Evolutionary conservation across 2,113 vertebrate genomes (phyloP).

Genomic region (Scalopus aquaticus): DNA sequence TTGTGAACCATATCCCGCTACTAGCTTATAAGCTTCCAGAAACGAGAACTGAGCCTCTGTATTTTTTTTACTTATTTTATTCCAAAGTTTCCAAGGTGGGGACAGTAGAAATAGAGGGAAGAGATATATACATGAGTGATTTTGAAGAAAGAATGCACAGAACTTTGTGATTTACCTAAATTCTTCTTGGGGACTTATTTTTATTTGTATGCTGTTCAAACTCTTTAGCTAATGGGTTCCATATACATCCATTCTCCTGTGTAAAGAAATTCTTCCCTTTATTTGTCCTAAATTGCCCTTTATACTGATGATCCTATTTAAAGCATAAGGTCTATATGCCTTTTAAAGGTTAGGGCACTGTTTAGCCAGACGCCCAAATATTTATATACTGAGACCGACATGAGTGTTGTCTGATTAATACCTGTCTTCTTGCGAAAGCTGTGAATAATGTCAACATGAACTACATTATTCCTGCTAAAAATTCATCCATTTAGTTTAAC

Average conservation of each 20-base stretch:
- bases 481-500: conserved; percentile 79
- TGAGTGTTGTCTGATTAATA: conserved; percentile 79
- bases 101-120: neutral
- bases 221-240: conserved; percentile 48
- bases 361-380: conserved; percentile 79
- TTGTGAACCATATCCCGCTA: neutral
- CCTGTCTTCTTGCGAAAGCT: conserved; percentile 77
- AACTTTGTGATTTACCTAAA: conserved; percentile 39
- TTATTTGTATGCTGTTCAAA: conserved; percentile 61
- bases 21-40: conserved; percentile 4
- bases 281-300: conserved; percentile 76
- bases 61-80: neutral
- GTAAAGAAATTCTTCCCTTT: conserved; percentile 70
- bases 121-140: neutral
- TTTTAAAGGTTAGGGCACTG: conserved; percentile 82
- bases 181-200: conserved; percentile 44
- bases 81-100: neutral
- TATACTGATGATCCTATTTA: conserved; percentile 78
- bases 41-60: neutral
- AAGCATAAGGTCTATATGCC: conserved; percentile 78
- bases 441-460: conserved; percentile 80
- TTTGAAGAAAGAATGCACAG: conserved; percentile 12
- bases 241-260: conserved; percentile 26
- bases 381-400: conserved; percentile 76
- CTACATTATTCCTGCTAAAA: conserved; percentile 78